Evolutionary conservation across 2,113 vertebrate genomes (phyloP), one percentile per base, ranked within the genome.

Genomic region (Potamarius usumacintae): DNA sequence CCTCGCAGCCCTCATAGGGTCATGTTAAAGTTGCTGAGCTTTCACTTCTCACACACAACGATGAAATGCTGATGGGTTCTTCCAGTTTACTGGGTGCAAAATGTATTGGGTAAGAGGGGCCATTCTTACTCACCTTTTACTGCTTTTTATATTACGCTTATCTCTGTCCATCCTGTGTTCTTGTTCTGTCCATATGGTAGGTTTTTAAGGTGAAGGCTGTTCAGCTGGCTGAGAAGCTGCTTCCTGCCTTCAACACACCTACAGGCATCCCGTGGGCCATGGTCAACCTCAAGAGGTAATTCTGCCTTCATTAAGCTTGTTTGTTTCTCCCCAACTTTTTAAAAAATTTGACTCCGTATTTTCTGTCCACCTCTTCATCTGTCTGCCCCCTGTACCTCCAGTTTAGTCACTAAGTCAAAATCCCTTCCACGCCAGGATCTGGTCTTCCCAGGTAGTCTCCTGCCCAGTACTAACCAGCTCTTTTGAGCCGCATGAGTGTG

Each of bases 231-330:
- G 98, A 98, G 93, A 99, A 99, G 90, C 96, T 99, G 79, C 96
- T 99, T 90, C 98, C 98, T 90, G 98, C 98, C 63, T 99, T 99
- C 91, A 99, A 99, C 92, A 99, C 98, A 67, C 98, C 98, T 50
- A 99, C 98, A 2, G 98, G 98, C 67, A 99, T 99, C 94, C 98
- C 98, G 76, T 99, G 98, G 98, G 98, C 98, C 90, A 99, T 99
- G 97, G 98, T 99, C 90, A 99, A 99, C 94, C 95, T 99, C 71
- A 99, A 99, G 95, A 99, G 97, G 98, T 98, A 91, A 93, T 90
- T 65, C 78, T 80, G 22, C 57, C 22, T 58, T 30, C 78, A 63
- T 50, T 52, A 7, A 20, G 52, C 34, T n/a, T n/a, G 10, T 27
- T 25, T 78, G 6, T 78, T 25, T 52, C 14, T n/a, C 2, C 18